Evolutionary conservation across 2,797 vertebrate species (phyloP), one percentile per base, ranked within the genome.

Genomic region (Peromyscus attwateri): DNA sequence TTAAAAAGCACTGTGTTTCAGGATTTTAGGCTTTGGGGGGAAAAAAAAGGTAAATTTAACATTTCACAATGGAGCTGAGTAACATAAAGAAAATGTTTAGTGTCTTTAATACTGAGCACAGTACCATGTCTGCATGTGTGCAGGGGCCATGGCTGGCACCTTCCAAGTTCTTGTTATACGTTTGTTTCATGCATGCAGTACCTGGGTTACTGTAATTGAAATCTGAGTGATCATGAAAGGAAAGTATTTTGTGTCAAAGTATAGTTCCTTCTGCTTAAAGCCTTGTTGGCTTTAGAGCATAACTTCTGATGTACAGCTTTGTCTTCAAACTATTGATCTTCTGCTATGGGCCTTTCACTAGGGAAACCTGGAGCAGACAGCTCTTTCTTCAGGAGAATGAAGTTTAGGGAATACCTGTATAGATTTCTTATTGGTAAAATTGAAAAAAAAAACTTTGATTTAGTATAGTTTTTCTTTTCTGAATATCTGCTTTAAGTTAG

Each of bases 121-220:
- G 3, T 27, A 27, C 43, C 55, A 55, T 40, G n/a, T 37, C 21
- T 60, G 37, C 55, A 16, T 70, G 3, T 52, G 11, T 23, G 11
- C 40, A 46, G 40, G n/a, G 34, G 34, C 55, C 3, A 49, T 46
- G 8, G 96, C 97, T 97, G 97, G 90, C 89, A 95, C 95, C 96
- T 93, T 97, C 96, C 95, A 97, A 97, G 93, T 98, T 94, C 90
- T 97, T 93, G 92, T 92, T 96, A 96, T 97, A 97, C n/a, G 96
- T 95, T 96, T 95, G 93, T 96, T 96, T 89, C 94, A 96, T 97
- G 97, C 93, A 97, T 97, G 94, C 91, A 97, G 94, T 49, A 87
- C 95, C 96, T 91, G 75, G 89, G 87, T 96, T 94, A 96, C 91
- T 94, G 91, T 95, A 93, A 96, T 94, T 96, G 95, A 95, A 96